A percentile compares a stretch with the other conserved stretches of the same genome.
phyloP scores from a whole-genome alignment of 2,113 vertebrate genomes.

The Stegostoma tigrinum region DNA sequence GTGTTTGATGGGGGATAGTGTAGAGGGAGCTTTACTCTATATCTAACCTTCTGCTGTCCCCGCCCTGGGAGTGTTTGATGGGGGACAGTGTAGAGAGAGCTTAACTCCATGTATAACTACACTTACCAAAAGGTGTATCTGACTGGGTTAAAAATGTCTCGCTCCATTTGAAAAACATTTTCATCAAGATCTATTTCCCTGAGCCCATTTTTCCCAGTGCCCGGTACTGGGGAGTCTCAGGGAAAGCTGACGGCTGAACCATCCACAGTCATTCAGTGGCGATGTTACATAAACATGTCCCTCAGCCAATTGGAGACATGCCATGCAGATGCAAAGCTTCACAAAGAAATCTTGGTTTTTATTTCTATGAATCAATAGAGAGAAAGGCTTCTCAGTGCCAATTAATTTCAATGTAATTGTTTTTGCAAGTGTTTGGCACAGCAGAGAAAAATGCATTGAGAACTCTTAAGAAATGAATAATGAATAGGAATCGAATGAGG shows the following conservation, averaged over 20 bases:
- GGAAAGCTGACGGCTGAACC: neutral
- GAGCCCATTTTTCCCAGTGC: neutral
- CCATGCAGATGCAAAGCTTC: neutral
- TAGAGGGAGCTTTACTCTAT: too few species aligned
- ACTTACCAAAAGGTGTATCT: neutral
- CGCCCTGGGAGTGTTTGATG: neutral
- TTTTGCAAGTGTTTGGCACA: neutral
- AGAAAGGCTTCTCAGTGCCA: neutral
- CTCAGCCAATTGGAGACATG: neutral
- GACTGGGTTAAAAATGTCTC: neutral
- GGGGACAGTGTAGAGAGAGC: neutral
- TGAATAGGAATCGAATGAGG: neutral
- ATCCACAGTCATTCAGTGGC: neutral
- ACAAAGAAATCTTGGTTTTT: neutral
- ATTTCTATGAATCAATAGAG: neutral
- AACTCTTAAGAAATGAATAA: neutral
- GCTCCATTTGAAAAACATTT: neutral
- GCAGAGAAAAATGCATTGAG: neutral
- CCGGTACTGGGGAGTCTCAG: neutral
- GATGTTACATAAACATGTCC: neutral
- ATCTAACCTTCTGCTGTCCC: too few species aligned
- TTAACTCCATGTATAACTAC: neutral
- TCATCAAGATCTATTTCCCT: neutral
- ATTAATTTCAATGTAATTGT: conserved; percentile 24
- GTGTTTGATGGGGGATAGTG: too few species aligned